Base-by-base conservation (phyloP, 2,888 invertebrate genomes). In the Agrochola macilenta region DNA sequence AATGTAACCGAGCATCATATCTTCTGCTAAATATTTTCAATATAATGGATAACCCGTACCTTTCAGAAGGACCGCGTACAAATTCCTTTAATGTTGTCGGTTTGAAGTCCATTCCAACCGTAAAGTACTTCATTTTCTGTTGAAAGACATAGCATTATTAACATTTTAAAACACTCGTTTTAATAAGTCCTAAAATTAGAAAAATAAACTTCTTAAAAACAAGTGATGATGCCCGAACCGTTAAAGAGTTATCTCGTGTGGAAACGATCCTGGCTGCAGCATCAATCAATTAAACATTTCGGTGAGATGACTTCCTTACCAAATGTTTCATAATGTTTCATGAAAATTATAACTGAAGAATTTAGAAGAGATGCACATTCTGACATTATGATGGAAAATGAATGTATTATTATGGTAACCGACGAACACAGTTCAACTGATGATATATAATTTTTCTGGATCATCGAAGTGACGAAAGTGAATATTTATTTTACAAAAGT, bases 91-190 rank as follows among this genome's bases (percentile, higher is more conserved):
- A 35, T 12, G 69, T 57, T 12, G 57, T 69, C 35, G 69, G 69
- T 20, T 57, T 69, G 54, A 64, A 69, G 39, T 73, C 69, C n/a
- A 0, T 7, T 58, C 69, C 69, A 69, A 35, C 4, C 4, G 35
- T 20, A 58, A 69, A 69, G n/a, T 69, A 69, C 35, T n/a, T 69
- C 11, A 7, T n/a, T 69, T 39, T 69, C 69, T 69, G n/a, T 69
- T 69, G n/a, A 39, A 69, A 58, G n/a, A 69, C 35, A n/a, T 17
- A 35, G 7, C n/a, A n/a, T n/a, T 58, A 58, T 57, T 39, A 69
- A n/a, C 23, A 69, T 35, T 69, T 69, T 35, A 39, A 58, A 69
- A 58, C 58, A 58, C 17, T n/a, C 7, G 35, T 35, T 17, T 17
- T 4, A 35, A 68, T 2, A 23, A 52, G 14, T 52, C 49, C 14